Conservation (phyloP, 1,140 invertebrate genomes). For the Dendroctonus valens region DNA sequence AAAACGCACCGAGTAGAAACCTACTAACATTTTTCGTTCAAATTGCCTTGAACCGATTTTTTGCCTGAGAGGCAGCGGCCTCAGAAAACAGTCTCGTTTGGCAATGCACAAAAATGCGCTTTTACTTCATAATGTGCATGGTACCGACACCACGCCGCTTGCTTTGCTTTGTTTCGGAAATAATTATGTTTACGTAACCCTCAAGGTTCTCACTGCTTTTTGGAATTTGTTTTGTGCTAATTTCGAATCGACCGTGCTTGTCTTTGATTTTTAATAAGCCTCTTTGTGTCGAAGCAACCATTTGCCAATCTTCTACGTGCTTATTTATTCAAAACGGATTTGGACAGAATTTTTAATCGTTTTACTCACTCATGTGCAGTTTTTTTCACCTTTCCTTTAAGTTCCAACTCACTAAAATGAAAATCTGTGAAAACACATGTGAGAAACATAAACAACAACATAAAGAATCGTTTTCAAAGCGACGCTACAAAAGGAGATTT, state of each 20-base stretch:
- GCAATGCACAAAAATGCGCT: slow-evolving; percentile 22
- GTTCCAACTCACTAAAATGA: no score
- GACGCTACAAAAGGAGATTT: no score
- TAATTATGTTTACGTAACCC: slow-evolving; percentile 13
- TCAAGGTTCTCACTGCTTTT: slow-evolving; percentile 14
- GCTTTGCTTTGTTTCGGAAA: slow-evolving; percentile 21
- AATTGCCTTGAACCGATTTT: slow-evolving; percentile 23
- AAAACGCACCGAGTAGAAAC: slow-evolving; percentile 3
- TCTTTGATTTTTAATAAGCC: not conserved
- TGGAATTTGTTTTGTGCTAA: slow-evolving; percentile 13
- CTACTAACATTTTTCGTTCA: slow-evolving; percentile 6
- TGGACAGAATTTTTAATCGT: no score
- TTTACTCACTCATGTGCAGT: no score
- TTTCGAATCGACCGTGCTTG: slow-evolving; percentile 2
- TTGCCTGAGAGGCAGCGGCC: slow-evolving; percentile 8
- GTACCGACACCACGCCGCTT: slow-evolving; percentile 13
- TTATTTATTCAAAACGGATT: no score
- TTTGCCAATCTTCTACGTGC: no score
- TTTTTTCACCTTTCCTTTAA: no score
- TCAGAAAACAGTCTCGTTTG: slow-evolving; percentile 16
- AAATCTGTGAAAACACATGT: no score
- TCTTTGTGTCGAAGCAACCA: no score
- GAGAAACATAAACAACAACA: no score
- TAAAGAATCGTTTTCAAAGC: no score
- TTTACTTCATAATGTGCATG: slow-evolving; percentile 24